Percentiles rank a stretch among this genome's conserved stretches.
phyloP scores from a whole-genome alignment of 2,113 vertebrate genomes.

The Promerops cafer region DNA sequence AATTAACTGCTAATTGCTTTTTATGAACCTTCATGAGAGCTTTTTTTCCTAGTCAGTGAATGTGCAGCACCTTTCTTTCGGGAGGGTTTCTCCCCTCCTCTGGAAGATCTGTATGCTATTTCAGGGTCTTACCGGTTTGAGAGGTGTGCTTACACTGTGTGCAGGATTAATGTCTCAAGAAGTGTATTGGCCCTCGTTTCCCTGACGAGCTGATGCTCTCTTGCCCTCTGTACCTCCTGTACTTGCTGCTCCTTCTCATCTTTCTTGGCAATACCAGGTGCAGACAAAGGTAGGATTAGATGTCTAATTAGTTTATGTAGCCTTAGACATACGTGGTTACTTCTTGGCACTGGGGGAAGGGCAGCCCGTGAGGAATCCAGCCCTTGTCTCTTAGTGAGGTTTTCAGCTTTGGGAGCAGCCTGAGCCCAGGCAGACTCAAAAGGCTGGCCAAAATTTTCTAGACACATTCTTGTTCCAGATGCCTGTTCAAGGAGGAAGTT shows the following conservation, averaged over 20 bases:
- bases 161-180: not conserved
- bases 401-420: not conserved
- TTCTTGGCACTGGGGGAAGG: not conserved
- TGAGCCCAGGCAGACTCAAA: not conserved
- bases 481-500: not conserved
- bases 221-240: not conserved
- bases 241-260: not conserved
- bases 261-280: not conserved
- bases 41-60: not conserved
- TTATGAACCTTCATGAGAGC: not conserved
- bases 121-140: not conserved
- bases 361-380: not conserved
- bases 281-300: constrained; percentile 47
- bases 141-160: not conserved
- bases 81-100: not conserved
- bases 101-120: not conserved
- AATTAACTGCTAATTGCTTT: not conserved
- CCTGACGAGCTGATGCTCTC: not conserved
- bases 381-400: not conserved
- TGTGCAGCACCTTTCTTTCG: not conserved
- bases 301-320: constrained; percentile 56
- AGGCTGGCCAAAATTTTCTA: not conserved
- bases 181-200: not conserved
- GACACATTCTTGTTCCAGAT: not conserved
- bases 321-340: not conserved